Percentiles rank a stretch among this genome's conserved stretches.
phyloP scores from a whole-genome alignment of 35 echinoderm and acorn worm species.

The Lytechinus variegatus region DNA sequence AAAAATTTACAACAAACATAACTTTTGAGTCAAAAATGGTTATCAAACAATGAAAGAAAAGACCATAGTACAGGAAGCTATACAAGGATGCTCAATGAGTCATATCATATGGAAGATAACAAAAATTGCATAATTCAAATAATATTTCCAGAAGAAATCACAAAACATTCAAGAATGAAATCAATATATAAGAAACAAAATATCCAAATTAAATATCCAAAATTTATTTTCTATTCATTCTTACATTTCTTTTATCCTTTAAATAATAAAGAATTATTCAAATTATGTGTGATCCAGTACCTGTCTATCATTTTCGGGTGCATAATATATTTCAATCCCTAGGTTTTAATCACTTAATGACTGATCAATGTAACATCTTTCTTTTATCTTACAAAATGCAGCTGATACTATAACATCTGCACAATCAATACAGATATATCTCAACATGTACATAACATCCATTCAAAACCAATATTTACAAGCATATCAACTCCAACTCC shows the following conservation, averaged over 20 bases:
- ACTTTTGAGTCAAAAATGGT: not conserved
- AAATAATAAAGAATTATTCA: not conserved
- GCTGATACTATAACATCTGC: not conserved
- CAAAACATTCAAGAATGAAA: not conserved
- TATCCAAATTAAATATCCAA: not conserved
- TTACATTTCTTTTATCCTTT: not conserved
- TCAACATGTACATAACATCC: not conserved
- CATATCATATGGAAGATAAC: not conserved
- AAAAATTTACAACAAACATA: not conserved
- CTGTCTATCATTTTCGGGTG: too few relatives aligned
- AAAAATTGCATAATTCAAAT: slow-evolving; percentile 20
- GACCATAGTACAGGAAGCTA: not conserved
- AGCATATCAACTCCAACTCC: not conserved
- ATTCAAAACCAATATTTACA: not conserved
- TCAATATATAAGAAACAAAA: not conserved
- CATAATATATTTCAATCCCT: too few relatives aligned
- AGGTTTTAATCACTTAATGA: not conserved
- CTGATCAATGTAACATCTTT: not conserved
- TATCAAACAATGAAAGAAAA: not conserved
- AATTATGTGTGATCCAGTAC: too few relatives aligned
- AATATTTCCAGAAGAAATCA: not conserved
- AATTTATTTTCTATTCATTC: not conserved
- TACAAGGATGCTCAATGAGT: not conserved
- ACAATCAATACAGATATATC: not conserved
- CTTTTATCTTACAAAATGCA: slow-evolving; percentile 20